A percentile compares a stretch with the other conserved stretches of the same genome.
These are phyloP conservation scores for Zeuzera pyrina DNA, from an alignment of 2,888 invertebrate species.

Conservation along the genomic window DNA sequence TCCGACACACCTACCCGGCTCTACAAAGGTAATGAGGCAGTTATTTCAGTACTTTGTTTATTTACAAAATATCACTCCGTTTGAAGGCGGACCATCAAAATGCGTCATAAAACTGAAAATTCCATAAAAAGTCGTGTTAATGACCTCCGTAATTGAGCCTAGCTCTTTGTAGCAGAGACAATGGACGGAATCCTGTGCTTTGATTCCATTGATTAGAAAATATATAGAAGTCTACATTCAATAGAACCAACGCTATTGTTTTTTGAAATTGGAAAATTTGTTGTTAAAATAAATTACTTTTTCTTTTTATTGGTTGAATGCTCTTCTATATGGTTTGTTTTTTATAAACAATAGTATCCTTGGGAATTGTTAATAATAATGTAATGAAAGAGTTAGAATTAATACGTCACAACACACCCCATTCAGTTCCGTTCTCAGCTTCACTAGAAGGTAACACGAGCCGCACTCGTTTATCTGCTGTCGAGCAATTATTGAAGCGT, in stretches of 20 bases:
- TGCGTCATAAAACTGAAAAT: constrained; percentile 68
- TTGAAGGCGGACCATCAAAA: constrained; percentile 74
- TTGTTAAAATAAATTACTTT: too few species aligned
- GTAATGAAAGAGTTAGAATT: constrained; percentile 50
- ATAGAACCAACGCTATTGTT: neutral
- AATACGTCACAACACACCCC: constrained; percentile 36
- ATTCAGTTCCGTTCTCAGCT: constrained; percentile 38
- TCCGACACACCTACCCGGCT: constrained; percentile 55
- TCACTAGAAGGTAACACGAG: constrained; percentile 52
- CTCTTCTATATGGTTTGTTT: too few species aligned
- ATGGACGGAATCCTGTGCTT: constrained; percentile 50
- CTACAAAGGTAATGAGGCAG: constrained; percentile 68
- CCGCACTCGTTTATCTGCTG: constrained; percentile 67
- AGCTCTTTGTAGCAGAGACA: constrained; percentile 67
- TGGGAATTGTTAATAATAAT: too few species aligned
- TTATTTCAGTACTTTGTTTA: constrained; percentile 71
- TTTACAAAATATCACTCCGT: constrained; percentile 73
- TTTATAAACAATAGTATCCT: too few species aligned
- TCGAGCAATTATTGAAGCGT: constrained; percentile 74
- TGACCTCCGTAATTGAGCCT: constrained; percentile 66
- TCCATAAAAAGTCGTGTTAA: constrained; percentile 73
- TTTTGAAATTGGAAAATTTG: too few species aligned
- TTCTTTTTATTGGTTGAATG: too few species aligned
- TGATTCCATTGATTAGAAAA: constrained; percentile 44
- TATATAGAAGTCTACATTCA: constrained; percentile 3